These are phyloP conservation scores for Phaedon cochleariae DNA, from an alignment of 2,888 invertebrate genomes.

Conservation along the genomic window DNA sequence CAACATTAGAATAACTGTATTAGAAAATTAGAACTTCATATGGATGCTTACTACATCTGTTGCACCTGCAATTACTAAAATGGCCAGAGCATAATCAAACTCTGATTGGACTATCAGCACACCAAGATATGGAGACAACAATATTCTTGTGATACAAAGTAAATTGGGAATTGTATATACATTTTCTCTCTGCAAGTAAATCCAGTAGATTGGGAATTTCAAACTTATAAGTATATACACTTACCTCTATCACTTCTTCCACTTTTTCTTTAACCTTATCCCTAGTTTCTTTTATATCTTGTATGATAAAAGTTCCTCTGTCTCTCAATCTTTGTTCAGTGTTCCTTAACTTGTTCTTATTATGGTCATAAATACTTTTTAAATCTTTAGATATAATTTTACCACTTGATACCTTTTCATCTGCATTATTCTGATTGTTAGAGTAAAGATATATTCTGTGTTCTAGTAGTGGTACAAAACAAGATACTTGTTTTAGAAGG, in stretches of 20 bases:
- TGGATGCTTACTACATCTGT: conserved; percentile 80
- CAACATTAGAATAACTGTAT: not conserved
- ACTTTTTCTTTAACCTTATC: conserved; percentile 76
- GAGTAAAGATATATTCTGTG: not conserved
- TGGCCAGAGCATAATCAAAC: conserved; percentile 80
- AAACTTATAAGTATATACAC: not conserved
- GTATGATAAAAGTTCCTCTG: conserved; percentile 71
- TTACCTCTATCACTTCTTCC: conserved; percentile 78
- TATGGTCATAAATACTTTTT: conserved; percentile 65
- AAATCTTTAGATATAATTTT: conserved; percentile 44
- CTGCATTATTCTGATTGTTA: not conserved
- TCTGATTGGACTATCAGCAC: conserved; percentile 85
- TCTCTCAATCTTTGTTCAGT: conserved; percentile 68
- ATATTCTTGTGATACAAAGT: conserved; percentile 85
- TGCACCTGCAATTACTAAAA: conserved; percentile 87
- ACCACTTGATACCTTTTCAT: not conserved
- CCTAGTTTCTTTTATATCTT: conserved; percentile 76
- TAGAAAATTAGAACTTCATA: too few relatives aligned
- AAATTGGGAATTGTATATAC: conserved; percentile 93
- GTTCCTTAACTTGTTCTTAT: conserved; percentile 69
- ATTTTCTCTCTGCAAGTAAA: conserved; percentile 75
- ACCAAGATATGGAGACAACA: conserved; percentile 87
- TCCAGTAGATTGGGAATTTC: too few relatives aligned
- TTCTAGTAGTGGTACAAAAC: not conserved
- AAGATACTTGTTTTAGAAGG: not conserved